Base-by-base conservation (phyloP, 2,888 invertebrate species). In the Pherbina coryleti region DNA sequence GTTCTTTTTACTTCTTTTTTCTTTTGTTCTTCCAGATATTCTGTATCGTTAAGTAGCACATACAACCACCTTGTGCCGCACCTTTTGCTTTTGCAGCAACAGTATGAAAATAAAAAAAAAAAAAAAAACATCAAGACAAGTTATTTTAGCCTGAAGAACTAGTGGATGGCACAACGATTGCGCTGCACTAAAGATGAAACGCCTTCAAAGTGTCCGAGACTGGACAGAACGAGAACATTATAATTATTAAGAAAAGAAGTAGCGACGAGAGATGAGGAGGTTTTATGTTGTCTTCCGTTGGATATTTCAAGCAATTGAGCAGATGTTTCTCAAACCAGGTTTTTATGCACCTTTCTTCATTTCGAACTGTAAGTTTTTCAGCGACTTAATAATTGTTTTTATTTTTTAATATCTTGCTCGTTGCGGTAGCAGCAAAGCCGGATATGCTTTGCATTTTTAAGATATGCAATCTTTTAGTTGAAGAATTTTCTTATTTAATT, bases 301-400 rank as follows among this genome's bases (percentile, higher is more conserved):
- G 22, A 25, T 3, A 22, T 60, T 22, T 44, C 1, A 11, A 22
- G 57, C 57, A 22, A 28, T 25, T 22, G 19, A 60, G 57, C 57
- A 60, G 57, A 60, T 60, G 57, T 60, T 60, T 60, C 57, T 60
- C 25, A 22, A 60, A 60, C 57, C n/a, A 25, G 25, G 57, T 60
- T 25, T 28, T 19, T 60, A 25, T 22, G 28, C 57, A 25, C 28
- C n/a, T n/a, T 55, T 19, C 55, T 55, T n/a, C 19, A 55, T 19
- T 60, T 22, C 11, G 44, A 44, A 3, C 11, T 3, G 44, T 14
- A 11, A 14, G 14, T 44, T 44, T 44, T 44, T 44, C 5, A 37
- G 37, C 37, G 37, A 37, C 37, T 37, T 37, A 37, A 37, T 37
- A 37, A 37, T 37, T 37, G 37, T 37, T 22, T 57, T 57, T 37